These are phyloP conservation scores for Strigops habroptila DNA, from an alignment of 2,113 vertebrate species.

Conservation along the genomic window DNA sequence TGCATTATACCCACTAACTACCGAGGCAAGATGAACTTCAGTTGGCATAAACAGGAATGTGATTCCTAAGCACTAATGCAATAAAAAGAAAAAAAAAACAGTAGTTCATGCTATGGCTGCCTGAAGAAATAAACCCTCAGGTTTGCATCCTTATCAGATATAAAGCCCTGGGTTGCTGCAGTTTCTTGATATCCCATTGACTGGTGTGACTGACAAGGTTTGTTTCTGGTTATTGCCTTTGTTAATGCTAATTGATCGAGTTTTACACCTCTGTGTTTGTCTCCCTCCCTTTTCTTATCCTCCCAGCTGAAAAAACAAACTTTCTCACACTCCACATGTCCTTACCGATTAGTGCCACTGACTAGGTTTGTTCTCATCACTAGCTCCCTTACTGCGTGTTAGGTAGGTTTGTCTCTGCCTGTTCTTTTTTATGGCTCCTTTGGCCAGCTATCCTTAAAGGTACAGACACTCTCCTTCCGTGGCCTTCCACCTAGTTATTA, in stretches of 20 bases:
- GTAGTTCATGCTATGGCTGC: not conserved
- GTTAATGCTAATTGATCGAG: not conserved
- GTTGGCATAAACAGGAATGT: not conserved
- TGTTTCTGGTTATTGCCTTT: not conserved
- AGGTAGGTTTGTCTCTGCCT: not conserved
- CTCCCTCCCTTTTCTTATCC: not conserved
- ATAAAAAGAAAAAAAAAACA: not conserved
- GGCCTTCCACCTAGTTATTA: not conserved
- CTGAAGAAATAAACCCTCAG: not conserved
- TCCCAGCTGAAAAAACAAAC: not conserved
- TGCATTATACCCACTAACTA: not conserved
- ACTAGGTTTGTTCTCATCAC: not conserved
- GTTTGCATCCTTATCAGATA: not conserved
- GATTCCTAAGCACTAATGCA: not conserved
- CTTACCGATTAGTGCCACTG: not conserved
- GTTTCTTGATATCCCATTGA: not conserved
- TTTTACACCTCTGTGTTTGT: not conserved
- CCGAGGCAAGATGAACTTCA: not conserved
- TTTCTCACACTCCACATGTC: not conserved
- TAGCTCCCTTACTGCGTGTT: not conserved
- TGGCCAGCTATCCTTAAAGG: not conserved
- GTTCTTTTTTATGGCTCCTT: not conserved
- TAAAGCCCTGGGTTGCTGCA: not conserved
- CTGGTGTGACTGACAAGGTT: not conserved
- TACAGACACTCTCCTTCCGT: not conserved